A percentile compares a stretch with the other conserved stretches of the same genome.
These are phyloP conservation scores for Hydrolagus affinis DNA, from an alignment of 2,113 vertebrate species.

Conservation along the genomic window DNA sequence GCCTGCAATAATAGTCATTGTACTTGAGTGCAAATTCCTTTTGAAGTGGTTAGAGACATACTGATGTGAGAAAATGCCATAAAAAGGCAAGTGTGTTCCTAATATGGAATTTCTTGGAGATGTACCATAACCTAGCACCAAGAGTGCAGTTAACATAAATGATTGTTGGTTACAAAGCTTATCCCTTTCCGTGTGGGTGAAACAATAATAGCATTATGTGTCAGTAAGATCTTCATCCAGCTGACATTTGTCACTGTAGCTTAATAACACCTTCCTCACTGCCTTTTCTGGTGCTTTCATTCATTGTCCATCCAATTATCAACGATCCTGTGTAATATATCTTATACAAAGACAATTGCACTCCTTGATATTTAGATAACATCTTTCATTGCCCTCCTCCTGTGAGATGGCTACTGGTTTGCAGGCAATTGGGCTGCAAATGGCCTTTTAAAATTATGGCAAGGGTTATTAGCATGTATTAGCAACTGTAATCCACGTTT, in stretches of 20 bases:
- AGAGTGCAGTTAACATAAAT: too few relatives aligned
- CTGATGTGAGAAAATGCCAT: too few relatives aligned
- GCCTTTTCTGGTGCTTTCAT: not conserved
- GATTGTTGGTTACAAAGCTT: not conserved
- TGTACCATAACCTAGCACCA: too few relatives aligned
- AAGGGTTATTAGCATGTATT: conserved; percentile 15
- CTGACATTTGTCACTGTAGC: not conserved
- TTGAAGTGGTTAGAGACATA: too few relatives aligned
- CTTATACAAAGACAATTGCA: not conserved
- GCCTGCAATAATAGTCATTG: too few relatives aligned
- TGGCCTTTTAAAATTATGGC: not conserved
- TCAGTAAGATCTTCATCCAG: not conserved
- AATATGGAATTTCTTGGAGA: too few relatives aligned
- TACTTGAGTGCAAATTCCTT: too few relatives aligned
- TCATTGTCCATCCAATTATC: not conserved
- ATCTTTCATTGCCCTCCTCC: not conserved
- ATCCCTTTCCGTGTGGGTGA: not conserved
- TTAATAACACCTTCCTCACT: not conserved
- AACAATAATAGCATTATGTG: not conserved
- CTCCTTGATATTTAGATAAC: not conserved
- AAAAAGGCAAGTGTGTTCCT: too few relatives aligned
- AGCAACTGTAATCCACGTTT: conserved; percentile 19
- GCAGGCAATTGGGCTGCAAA: not conserved
- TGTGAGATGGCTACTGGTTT: not conserved
- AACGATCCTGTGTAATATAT: not conserved